Conservation (phyloP, 2,113 vertebrate species). For the Clarias batrachus region DNA sequence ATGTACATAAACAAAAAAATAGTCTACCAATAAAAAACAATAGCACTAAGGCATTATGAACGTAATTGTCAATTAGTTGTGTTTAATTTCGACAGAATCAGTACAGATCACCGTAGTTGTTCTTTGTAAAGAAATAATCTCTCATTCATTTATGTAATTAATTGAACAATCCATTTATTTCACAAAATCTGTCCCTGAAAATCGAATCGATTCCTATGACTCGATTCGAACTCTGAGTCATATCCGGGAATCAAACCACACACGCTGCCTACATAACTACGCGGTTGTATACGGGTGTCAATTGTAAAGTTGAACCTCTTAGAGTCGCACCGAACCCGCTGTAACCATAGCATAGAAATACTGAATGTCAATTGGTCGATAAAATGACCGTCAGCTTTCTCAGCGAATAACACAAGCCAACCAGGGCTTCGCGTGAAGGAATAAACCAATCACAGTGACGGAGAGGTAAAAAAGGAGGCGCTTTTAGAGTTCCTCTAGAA, state of each 20-base stretch:
- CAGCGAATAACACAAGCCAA: constrained; percentile 2
- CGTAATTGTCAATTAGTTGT: too few relatives aligned
- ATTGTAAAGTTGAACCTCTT: neutral
- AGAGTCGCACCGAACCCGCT: neutral
- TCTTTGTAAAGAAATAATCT: neutral
- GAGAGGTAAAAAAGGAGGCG: constrained; percentile 55
- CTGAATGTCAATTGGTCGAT: constrained; percentile 28
- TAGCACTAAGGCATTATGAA: neutral
- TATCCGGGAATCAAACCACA: neutral
- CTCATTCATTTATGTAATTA: neutral
- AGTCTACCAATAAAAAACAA: neutral
- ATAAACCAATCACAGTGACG: constrained; percentile 56
- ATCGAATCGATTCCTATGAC: neutral
- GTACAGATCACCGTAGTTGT: neutral
- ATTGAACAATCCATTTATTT: neutral
- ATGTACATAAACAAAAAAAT: neutral
- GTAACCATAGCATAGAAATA: constrained; percentile 9
- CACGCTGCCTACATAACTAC: neutral
- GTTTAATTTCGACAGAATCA: too few relatives aligned
- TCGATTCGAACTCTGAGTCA: neutral
- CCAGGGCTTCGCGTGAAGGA: accelerated
- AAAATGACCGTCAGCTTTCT: neutral
- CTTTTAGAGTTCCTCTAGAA: constrained; percentile 53
- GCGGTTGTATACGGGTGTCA: neutral
- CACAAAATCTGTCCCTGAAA: neutral